phyloP scores from a whole-genome alignment of 2,797 vertebrate genomes.

The Vultur gryphus region DNA sequence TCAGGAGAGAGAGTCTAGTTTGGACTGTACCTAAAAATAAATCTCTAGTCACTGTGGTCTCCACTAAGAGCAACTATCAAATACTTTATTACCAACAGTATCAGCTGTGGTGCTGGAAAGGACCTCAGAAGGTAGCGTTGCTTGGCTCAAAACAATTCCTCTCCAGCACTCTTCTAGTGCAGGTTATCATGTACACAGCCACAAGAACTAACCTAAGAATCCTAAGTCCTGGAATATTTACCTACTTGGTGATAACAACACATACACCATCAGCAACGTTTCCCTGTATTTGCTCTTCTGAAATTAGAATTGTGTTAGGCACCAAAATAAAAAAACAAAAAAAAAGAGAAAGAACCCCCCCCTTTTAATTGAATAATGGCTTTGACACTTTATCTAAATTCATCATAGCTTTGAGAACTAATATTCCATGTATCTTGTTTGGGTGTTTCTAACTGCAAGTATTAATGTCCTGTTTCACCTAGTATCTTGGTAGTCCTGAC shows the following conservation, averaged over 20 bases:
- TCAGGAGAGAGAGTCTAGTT: background rate
- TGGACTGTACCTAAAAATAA: background rate
- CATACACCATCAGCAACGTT: background rate
- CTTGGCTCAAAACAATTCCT: background rate
- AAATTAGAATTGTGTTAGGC: background rate
- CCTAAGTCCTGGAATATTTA: background rate
- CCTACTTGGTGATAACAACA: background rate
- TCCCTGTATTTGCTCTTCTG: background rate
- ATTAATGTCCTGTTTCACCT: background rate
- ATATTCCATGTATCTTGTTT: background rate
- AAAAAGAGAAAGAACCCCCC: rapidly evolving
- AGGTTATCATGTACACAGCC: background rate
- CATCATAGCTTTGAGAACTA: background rate
- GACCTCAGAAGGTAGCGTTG: background rate
- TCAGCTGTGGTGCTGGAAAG: background rate
- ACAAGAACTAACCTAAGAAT: background rate
- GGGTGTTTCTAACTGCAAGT: background rate
- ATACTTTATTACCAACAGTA: background rate
- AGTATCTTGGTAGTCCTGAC: background rate
- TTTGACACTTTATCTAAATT: background rate
- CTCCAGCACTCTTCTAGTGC: background rate
- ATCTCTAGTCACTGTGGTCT: background rate
- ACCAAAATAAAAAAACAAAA: too few species aligned
- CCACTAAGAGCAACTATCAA: background rate
- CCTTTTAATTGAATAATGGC: background rate